These are phyloP conservation scores for Cataglyphis hispanica DNA, from an alignment of 1,140 invertebrate species.

Conservation along the genomic window DNA sequence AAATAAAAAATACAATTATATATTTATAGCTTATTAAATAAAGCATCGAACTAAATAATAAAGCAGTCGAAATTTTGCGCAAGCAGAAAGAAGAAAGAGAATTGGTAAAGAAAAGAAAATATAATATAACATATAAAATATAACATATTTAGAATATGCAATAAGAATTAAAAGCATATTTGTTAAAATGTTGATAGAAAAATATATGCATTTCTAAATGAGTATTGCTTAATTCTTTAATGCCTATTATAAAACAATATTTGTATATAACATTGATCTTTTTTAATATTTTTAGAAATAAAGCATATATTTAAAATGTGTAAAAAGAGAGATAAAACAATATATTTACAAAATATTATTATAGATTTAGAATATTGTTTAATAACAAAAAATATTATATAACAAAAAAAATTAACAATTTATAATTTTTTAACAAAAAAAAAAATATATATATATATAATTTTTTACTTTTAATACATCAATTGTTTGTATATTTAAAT, in stretches of 20 bases:
- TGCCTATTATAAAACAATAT: neutral
- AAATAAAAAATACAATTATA: conserved; percentile 18
- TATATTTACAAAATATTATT: conserved; percentile 23
- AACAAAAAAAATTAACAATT: neutral
- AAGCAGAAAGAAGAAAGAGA: conserved; percentile 6
- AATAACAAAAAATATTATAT: neutral
- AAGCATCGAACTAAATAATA: conserved; percentile 12
- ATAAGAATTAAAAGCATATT: conserved; percentile 5
- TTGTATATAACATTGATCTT: neutral
- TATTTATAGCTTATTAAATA: neutral
- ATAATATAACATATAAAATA: too few relatives aligned
- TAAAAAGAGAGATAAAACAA: conserved; percentile 40
- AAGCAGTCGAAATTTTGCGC: conserved; percentile 17
- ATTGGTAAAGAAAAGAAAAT: neutral
- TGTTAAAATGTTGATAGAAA: conserved; percentile 22
- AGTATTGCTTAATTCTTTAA: neutral
- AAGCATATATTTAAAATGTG: neutral
- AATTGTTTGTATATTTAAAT: neutral
- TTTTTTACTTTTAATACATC: neutral
- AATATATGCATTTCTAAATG: neutral
- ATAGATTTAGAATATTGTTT: neutral
- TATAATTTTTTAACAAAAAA: neutral
- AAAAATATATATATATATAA: too few relatives aligned
- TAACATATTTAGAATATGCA: neutral
- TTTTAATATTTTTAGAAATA: conserved; percentile 10